These are phyloP conservation scores for Malurus melanocephalus DNA, from an alignment of 2,113 vertebrate genomes.

Conservation along the genomic window DNA sequence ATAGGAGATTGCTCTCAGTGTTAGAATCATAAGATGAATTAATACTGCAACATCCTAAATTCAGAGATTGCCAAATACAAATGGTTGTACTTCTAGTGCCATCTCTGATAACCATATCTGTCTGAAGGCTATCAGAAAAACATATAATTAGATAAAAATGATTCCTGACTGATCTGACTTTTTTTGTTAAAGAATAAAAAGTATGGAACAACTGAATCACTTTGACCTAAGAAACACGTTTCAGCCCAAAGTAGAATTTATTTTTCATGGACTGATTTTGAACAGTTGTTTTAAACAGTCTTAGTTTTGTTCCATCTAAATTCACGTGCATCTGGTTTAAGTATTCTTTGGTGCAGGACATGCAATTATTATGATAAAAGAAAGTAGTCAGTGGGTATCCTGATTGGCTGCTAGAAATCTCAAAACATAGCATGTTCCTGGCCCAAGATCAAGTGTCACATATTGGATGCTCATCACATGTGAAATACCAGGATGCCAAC, in stretches of 20 bases:
- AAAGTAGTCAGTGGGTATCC: neutral
- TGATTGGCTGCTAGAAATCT: constrained; percentile 1
- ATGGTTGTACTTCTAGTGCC: neutral
- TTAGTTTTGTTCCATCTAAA: constrained; percentile 4
- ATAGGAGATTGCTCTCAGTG: neutral
- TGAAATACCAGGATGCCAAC: constrained; percentile 38
- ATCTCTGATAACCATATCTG: neutral
- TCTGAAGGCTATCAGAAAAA: constrained; percentile 7
- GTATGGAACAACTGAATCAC: neutral
- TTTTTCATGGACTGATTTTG: neutral
- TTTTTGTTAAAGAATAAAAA: neutral
- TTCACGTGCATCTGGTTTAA: neutral
- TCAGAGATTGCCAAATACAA: neutral
- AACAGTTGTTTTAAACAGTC: neutral
- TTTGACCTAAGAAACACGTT: constrained; percentile 14
- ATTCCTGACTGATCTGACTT: neutral
- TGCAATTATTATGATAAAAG: constrained; percentile 26
- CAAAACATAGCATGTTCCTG: constrained; percentile 12
- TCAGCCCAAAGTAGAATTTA: neutral
- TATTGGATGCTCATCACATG: constrained; percentile 49
- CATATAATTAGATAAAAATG: neutral
- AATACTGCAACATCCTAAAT: neutral
- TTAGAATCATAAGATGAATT: neutral
- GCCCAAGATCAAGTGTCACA: constrained; percentile 36
- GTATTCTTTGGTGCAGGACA: constrained; percentile 6